These are phyloP conservation scores for Plagiodera versicolora DNA, from an alignment of 2,888 invertebrate genomes.

Conservation along the genomic window DNA sequence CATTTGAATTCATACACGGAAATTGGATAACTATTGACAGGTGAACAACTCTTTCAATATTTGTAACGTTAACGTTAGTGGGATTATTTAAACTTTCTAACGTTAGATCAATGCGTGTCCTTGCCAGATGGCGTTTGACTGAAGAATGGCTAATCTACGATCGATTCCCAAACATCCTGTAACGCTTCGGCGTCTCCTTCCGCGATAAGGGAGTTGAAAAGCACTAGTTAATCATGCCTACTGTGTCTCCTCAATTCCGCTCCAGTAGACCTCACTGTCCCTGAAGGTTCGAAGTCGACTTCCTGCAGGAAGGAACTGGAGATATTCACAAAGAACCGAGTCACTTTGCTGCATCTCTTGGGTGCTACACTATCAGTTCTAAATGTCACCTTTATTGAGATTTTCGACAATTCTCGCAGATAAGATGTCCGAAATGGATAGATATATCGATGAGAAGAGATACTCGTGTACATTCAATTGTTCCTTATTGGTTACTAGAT, in stretches of 20 bases:
- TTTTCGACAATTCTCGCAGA: conserved; percentile 2
- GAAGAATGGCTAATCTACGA: too few relatives aligned
- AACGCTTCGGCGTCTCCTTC: background rate
- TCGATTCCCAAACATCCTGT: background rate
- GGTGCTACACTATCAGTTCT: conserved; percentile 6
- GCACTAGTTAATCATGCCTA: conserved; percentile 33
- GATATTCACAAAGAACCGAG: conserved; percentile 18
- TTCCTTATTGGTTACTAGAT: too few relatives aligned
- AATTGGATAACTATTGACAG: too few relatives aligned
- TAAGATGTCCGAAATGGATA: too few relatives aligned
- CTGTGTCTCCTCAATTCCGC: conserved; percentile 29
- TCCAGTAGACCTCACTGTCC: conserved; percentile 27
- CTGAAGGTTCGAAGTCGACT: conserved; percentile 19
- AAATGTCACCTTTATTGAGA: background rate
- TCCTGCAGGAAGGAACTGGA: conserved; percentile 19
- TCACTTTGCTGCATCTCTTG: conserved; percentile 10
- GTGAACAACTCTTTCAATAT: too few relatives aligned
- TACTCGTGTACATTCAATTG: too few relatives aligned
- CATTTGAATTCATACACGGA: too few relatives aligned
- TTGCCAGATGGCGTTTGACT: too few relatives aligned
- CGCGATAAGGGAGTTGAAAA: conserved; percentile 26
- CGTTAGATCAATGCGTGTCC: too few relatives aligned
- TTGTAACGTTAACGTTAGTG: too few relatives aligned
- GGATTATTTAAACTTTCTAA: too few relatives aligned
- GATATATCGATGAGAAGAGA: too few relatives aligned